Conservation (phyloP, 2,797 vertebrate species). For the Vireo griseus region DNA sequence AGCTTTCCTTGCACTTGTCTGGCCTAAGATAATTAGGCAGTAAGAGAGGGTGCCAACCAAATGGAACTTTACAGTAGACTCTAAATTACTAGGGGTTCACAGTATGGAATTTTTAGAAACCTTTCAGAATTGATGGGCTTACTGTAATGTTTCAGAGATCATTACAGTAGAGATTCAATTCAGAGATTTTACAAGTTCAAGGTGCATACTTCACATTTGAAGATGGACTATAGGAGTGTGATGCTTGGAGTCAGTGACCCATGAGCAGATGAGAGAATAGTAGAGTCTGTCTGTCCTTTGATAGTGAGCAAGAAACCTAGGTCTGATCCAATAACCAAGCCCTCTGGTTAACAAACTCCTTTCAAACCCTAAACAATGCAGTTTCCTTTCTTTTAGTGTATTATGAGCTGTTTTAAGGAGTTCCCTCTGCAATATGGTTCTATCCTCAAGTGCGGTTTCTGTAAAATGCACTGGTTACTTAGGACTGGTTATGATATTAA, state of each 20-base stretch:
- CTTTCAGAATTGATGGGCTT: neutral
- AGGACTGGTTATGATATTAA: neutral
- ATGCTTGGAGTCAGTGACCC: neutral
- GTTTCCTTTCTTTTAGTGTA: neutral
- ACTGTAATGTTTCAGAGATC: neutral
- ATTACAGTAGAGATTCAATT: too few species aligned
- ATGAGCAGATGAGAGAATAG: neutral
- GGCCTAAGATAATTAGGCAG: neutral
- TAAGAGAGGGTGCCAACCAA: neutral
- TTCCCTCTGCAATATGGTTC: neutral
- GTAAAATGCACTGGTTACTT: neutral
- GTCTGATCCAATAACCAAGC: neutral
- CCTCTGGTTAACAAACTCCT: neutral
- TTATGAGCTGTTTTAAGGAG: neutral
- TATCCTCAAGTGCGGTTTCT: neutral
- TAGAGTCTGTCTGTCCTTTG: neutral
- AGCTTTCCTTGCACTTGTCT: neutral
- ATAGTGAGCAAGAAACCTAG: neutral
- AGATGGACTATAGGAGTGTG: neutral
- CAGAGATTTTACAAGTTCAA: neutral
- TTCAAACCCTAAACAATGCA: neutral
- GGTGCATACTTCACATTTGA: fast-evolving
- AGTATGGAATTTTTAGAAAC: neutral
- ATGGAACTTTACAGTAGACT: neutral
- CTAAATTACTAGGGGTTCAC: neutral